Percentiles rank a stretch among this genome's conserved stretches.
Conservation (phyloP, 2,888 invertebrate species). For the Abrostola tripartita region DNA sequence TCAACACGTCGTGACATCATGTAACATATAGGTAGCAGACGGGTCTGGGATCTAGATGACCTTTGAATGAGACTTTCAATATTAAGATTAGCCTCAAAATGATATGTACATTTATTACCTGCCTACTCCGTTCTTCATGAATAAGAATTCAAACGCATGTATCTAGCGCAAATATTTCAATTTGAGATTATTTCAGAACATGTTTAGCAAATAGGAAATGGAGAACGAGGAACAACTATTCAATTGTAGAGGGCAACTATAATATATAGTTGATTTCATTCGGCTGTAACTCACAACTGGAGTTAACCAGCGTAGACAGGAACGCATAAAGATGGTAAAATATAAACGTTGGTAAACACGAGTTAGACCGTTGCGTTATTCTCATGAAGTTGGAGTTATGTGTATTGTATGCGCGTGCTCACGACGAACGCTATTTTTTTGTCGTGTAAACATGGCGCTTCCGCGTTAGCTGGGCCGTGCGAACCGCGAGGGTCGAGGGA, state of each 20-base stretch:
- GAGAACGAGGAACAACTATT: slow-evolving; percentile 40
- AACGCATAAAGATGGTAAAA: slow-evolving; percentile 48
- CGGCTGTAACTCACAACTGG: slow-evolving; percentile 47
- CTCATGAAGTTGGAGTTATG: slow-evolving; percentile 67
- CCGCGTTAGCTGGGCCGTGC: slow-evolving; percentile 80
- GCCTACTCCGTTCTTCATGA: slow-evolving; percentile 25
- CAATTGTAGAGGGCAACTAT: slow-evolving; percentile 31
- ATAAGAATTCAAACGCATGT: slow-evolving; percentile 38
- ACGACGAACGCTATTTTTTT: slow-evolving; percentile 71
- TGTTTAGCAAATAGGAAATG: slow-evolving; percentile 37
- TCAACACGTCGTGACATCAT: slow-evolving; percentile 54
- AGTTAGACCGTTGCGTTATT: slow-evolving; percentile 54
- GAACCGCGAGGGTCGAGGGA: slow-evolving; percentile 81
- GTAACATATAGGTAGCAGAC: slow-evolving; percentile 46
- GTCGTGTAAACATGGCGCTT: slow-evolving; percentile 77
- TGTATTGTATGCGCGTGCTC: slow-evolving; percentile 73
- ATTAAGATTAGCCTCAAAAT: slow-evolving; percentile 38
- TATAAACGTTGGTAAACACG: slow-evolving; percentile 48
- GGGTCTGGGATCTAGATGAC: slow-evolving; percentile 53
- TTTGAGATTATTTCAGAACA: slow-evolving; percentile 36
- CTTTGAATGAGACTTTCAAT: slow-evolving; percentile 55
- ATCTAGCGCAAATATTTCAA: slow-evolving; percentile 38
- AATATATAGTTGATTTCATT: slow-evolving; percentile 47
- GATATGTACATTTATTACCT: slow-evolving; percentile 37
- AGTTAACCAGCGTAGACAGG: slow-evolving; percentile 38